These are phyloP conservation scores for Hemichromis elongatus DNA, from an alignment of 2,113 vertebrate species.

Conservation along the genomic window DNA sequence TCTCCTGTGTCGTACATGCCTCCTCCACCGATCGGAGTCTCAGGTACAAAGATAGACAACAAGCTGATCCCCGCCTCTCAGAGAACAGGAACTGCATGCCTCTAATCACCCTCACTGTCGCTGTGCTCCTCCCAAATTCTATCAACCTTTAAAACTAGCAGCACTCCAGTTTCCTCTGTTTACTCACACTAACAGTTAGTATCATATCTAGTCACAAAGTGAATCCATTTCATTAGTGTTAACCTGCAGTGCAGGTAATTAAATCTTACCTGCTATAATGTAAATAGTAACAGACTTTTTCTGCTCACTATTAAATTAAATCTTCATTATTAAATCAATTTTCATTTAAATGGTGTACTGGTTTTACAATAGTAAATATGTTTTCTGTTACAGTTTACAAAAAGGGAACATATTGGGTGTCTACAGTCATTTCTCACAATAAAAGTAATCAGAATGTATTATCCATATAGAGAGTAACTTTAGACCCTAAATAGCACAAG, in stretches of 20 bases:
- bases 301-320: not conserved
- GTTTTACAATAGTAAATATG: not conserved
- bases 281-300: not conserved
- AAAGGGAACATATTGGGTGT: not conserved
- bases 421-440: not conserved
- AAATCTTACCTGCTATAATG: not conserved
- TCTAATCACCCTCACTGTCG: conserved; percentile 17
- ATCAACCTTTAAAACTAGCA: not conserved
- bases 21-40: conserved; percentile 78
- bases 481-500: not conserved
- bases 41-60: conserved; percentile 88
- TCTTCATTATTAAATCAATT: not conserved
- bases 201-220: not conserved
- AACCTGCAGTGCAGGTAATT: not conserved
- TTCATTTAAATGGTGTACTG: not conserved
- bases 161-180: not conserved
- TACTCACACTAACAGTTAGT: not conserved
- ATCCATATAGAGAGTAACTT: not conserved
- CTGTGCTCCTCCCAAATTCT: not conserved
- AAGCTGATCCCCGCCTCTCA: conserved; percentile 82
- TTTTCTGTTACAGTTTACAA: not conserved
- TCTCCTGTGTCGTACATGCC: conserved; percentile 83
- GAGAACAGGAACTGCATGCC: conserved; percentile 88
- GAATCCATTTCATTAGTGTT: not conserved
- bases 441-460: not conserved